Evolutionary conservation across 2,888 invertebrate species (phyloP).

Genomic region (Esperia sulphurella): DNA sequence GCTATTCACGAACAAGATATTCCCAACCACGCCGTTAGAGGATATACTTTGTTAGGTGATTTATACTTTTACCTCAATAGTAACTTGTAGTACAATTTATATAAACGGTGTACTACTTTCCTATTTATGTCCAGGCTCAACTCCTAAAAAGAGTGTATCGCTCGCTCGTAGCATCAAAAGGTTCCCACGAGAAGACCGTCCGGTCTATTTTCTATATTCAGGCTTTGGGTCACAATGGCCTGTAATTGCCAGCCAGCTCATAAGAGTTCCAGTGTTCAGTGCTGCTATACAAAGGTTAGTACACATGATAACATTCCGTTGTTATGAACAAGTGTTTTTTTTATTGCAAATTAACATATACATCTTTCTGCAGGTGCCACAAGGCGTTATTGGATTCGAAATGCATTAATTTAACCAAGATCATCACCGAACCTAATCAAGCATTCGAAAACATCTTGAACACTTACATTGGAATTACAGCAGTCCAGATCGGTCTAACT

Average conservation of each 20-base stretch:
- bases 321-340: too few relatives aligned
- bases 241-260: slow-evolving; percentile 88
- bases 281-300: slow-evolving; percentile 82
- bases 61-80: too few relatives aligned
- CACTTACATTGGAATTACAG: slow-evolving; percentile 12
- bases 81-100: too few relatives aligned
- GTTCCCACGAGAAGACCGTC: slow-evolving; percentile 81
- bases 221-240: slow-evolving; percentile 95
- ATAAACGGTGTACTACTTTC: too few relatives aligned
- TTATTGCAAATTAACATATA: too few relatives aligned
- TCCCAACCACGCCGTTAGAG: slow-evolving; percentile 85
- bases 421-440: background rate
- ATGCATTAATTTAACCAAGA: background rate
- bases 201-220: slow-evolving; percentile 93
- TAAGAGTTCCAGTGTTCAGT: slow-evolving; percentile 86
- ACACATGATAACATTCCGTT: too few relatives aligned
- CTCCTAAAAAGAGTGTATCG: slow-evolving; percentile 50
- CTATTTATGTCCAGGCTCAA: slow-evolving; percentile 38
- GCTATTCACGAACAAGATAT: slow-evolving; percentile 79
- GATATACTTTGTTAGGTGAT: slow-evolving; percentile 59
- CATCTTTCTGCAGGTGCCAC: background rate
- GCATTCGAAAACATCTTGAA: slow-evolving; percentile 10
- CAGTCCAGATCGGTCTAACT: slow-evolving; percentile 19
- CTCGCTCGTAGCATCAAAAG: slow-evolving; percentile 76
- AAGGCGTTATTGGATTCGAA: background rate